Base-by-base conservation (phyloP, 2,888 invertebrate species). In the Myopa tessellatipennis region DNA sequence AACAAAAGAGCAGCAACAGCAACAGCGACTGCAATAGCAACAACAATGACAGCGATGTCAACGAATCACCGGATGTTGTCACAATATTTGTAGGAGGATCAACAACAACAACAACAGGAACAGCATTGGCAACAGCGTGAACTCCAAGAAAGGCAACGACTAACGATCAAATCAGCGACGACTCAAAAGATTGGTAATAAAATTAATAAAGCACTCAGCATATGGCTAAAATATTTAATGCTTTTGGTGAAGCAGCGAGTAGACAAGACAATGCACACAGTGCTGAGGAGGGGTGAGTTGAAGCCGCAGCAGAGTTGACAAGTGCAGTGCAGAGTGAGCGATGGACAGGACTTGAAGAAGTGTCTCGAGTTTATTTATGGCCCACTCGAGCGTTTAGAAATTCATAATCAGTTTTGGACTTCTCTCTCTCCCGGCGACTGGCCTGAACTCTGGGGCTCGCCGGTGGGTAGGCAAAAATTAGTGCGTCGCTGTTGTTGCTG, bases 171-270 rank as follows among this genome's bases (percentile, higher is more conserved):
- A 52, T 14, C 18, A 36, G 16, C 34, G 14, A 65, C n/a, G 40
- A 73, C 16, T 63, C 12, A 63, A 45, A 63, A 68, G 58, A 69
- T 60, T 55, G 58, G 45, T 75, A 68, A 75, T 75, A 75, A 75
- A 75, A 75, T 75, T 69, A 68, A 69, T 60, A 69, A 68, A 75
- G 34, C 68, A 60, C 52, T n/a, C 58, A 26, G 40, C 75, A 69
- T 75, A 75, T 61, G 75, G 69, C 50, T 69, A 10, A 69, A 69
- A 75, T 75, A 69, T 69, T 60, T 58, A 75, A 70, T 70, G 4
- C 26, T 65, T 10, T 65, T 38, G 34, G 6, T 38, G 0, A 6
- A 14, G 26, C 26, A 26, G 26, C 26, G 26, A 1, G 26, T 26
- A 26, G 26, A 26, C 26, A 26, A 26, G 26, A 26, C 26, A 26